Evolutionary conservation across 1,140 invertebrate species (phyloP), one percentile per base, ranked within the genome.

Genomic region (Ptiloglossa arizonensis): DNA sequence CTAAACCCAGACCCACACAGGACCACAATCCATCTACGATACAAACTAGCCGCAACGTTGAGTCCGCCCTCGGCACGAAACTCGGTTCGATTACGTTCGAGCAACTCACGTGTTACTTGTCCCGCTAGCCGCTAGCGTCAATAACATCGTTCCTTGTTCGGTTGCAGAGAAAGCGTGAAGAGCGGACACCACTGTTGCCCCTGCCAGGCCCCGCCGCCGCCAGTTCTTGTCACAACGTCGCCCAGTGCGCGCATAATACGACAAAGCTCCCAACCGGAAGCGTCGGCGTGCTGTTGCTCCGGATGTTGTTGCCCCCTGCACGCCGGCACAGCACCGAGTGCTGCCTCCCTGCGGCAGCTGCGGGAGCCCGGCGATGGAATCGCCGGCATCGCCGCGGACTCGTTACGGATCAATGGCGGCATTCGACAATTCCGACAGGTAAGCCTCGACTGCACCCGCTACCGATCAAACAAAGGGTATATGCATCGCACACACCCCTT

Each of bases 381-480:
- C 74, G 97, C 97, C n/a, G 97, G 97, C 87, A 99, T 99, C 87
- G 98, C 98, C 2, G 97, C 97, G n/a, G 98, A 99, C 93, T 98
- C 98, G 44, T 94, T 99, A 85, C 94, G 98, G 80, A 97, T 99
- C 92, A 99, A 99, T 93, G 98, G 98, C 63, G 98, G 97, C 78
- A 97, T 99, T 93, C 94, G 97, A 84, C 97, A 98, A 87, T 99
- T 99, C 93, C 97, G 98, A 93, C 98, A 99, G 96, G 97, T 98
- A 95, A 94, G 93, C 83, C 35, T 4, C 54, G n/a, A 19, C 48
- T n/a, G 27, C 15, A 32, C 41, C 17, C 11, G 15, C 15, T 41
- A 17, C 38, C 48, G 38, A 27, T 56, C 68, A n/a, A 50, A 71
- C 67, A 62, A 56, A 35, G 35, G 48, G 27, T 62, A 35, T n/a